phyloP scores from a whole-genome alignment of 2,113 vertebrate species.

The Collichthys lucidus region DNA sequence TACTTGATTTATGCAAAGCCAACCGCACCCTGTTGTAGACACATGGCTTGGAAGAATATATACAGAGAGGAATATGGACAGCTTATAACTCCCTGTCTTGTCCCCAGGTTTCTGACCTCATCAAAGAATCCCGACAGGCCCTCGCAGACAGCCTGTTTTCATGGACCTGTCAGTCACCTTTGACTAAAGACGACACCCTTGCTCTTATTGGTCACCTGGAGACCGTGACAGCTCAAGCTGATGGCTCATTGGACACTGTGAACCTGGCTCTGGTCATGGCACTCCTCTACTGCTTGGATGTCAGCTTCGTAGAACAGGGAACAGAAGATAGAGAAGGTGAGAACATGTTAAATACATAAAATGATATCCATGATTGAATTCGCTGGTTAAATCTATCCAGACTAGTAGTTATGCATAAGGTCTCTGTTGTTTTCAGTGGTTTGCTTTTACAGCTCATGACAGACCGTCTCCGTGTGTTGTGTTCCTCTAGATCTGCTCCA shows the following conservation, averaged over 20 bases:
- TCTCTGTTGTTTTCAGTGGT: not conserved
- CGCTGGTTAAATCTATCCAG: not conserved
- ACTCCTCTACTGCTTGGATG: conserved; percentile 96
- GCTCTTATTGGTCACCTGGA: conserved; percentile 94
- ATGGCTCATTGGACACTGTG: conserved; percentile 91
- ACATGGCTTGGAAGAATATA: not conserved
- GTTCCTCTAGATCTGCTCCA: conserved; percentile 89
- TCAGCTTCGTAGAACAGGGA: conserved; percentile 93
- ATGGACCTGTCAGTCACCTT: conserved; percentile 96
- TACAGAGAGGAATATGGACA: not conserved
- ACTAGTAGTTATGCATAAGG: not conserved
- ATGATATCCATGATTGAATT: not conserved
- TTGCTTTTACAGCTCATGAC: not conserved
- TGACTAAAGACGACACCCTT: conserved; percentile 93
- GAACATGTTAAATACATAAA: not conserved
- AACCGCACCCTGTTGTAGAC: not conserved
- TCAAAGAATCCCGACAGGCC: conserved; percentile 93
- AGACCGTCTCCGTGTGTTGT: not conserved
- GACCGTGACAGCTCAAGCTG: conserved; percentile 91
- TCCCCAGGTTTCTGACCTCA: conserved; percentile 92
- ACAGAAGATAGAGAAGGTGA: conserved; percentile 94
- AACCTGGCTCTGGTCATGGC: conserved; percentile 95
- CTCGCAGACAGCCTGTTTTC: conserved; percentile 94
- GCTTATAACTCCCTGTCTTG: not conserved
- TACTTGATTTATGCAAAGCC: not conserved